phyloP scores from a whole-genome alignment of 2,888 invertebrate species.

The Leptinotarsa juncta region DNA sequence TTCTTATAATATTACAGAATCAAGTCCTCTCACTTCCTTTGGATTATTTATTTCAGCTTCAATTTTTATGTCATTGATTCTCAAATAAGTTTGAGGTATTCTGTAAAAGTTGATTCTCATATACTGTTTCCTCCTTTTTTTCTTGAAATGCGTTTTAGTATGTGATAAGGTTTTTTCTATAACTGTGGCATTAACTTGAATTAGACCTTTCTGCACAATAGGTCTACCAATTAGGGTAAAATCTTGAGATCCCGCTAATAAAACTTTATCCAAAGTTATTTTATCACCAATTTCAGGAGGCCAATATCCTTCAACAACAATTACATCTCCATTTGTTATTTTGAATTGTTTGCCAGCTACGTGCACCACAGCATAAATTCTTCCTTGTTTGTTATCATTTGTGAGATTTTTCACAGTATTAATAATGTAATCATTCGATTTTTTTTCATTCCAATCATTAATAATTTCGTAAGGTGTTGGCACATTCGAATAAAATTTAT shows the following conservation, averaged over 20 bases:
- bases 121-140: conserved; percentile 82
- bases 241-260: conserved; percentile 81
- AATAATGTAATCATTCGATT: conserved; percentile 67
- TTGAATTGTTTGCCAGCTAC: conserved; percentile 87
- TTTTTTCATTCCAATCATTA: conserved; percentile 54
- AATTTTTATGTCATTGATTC: conserved; percentile 80
- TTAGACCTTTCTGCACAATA: conserved; percentile 78
- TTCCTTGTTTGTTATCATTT: conserved; percentile 68
- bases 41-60: conserved; percentile 63
- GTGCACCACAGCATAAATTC: conserved; percentile 86
- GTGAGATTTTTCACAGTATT: conserved; percentile 75
- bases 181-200: conserved; percentile 82
- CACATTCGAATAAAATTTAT: conserved; percentile 35
- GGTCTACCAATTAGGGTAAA: conserved; percentile 87
- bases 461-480: conserved; percentile 59
- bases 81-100: conserved; percentile 77
- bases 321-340: conserved; percentile 85
- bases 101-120: conserved; percentile 79
- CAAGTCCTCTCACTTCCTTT: conserved; percentile 59
- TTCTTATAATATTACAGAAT: conserved; percentile 52
- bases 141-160: conserved; percentile 81
- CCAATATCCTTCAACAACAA: conserved; percentile 87
- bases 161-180: conserved; percentile 87
- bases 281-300: conserved; percentile 84
- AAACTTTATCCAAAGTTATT: conserved; percentile 84